phyloP scores from a whole-genome alignment of 2,113 vertebrate species.

The Motacilla alba region DNA sequence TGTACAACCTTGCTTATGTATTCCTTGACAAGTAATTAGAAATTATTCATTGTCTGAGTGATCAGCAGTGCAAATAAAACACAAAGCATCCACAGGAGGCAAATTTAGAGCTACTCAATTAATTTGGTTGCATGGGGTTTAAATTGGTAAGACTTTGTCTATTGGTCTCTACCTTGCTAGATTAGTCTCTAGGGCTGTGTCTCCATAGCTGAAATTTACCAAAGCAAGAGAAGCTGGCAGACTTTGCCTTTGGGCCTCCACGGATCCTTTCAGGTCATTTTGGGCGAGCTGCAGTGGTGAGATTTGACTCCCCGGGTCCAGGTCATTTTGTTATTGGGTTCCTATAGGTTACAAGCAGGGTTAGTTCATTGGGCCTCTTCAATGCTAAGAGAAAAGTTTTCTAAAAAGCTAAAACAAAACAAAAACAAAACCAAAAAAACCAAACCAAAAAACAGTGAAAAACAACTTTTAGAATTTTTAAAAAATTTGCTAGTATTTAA shows the following conservation, averaged over 20 bases:
- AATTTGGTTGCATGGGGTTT: slow-evolving; percentile 22
- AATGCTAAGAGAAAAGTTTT: not conserved
- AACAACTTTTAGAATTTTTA: not conserved
- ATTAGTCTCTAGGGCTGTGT: not conserved
- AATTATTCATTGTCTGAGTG: slow-evolving; percentile 23
- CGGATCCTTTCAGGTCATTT: not conserved
- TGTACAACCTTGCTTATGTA: not conserved
- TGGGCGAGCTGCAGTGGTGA: not conserved
- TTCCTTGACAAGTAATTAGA: slow-evolving; percentile 11
- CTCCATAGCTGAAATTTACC: not conserved
- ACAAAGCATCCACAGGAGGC: slow-evolving; percentile 38
- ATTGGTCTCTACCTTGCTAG: not conserved
- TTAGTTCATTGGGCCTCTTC: not conserved
- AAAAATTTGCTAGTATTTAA: not conserved
- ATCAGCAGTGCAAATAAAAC: slow-evolving; percentile 37
- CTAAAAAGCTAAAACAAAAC: not conserved
- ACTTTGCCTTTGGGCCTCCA: not conserved
- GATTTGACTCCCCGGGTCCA: not conserved
- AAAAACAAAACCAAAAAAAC: not conserved
- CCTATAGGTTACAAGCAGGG: not conserved
- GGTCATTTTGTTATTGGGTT: not conserved
- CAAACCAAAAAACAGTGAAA: not conserved
- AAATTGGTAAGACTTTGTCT: slow-evolving; percentile 1
- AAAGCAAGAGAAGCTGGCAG: not conserved
- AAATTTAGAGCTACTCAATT: slow-evolving; percentile 44